These are phyloP conservation scores for Brachystomella parvula DNA, from an alignment of 1,140 invertebrate genomes.

Conservation along the genomic window DNA sequence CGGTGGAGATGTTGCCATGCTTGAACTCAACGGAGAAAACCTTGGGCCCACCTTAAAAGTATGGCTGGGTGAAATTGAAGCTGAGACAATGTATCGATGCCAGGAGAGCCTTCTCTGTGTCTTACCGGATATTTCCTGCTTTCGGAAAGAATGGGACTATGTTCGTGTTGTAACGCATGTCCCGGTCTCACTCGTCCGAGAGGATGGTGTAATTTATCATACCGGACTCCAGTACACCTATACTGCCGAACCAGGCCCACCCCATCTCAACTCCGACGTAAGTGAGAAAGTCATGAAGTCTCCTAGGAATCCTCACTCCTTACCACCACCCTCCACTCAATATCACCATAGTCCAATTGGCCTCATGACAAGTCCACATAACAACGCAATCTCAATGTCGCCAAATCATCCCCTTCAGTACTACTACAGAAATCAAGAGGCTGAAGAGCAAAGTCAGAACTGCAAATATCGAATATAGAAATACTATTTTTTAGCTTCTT, in stretches of 20 bases:
- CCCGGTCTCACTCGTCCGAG: slow-evolving; percentile 55
- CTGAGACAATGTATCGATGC: slow-evolving; percentile 59
- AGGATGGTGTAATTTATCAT: slow-evolving; percentile 60
- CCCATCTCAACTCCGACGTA: slow-evolving; percentile 17
- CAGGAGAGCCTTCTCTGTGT: slow-evolving; percentile 56
- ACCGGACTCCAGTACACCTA: slow-evolving; percentile 54
- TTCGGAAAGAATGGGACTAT: slow-evolving; percentile 53
- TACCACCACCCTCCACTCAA: no score
- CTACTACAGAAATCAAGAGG: neutral
- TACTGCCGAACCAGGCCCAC: slow-evolving; percentile 36
- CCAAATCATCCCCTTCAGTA: neutral
- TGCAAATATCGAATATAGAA: neutral
- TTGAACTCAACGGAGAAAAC: slow-evolving; percentile 57
- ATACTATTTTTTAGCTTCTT: no score
- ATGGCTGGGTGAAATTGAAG: slow-evolving; percentile 60
- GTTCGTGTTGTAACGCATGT: slow-evolving; percentile 55
- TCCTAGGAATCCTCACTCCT: slow-evolving; percentile 6
- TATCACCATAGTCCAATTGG: neutral
- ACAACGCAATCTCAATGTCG: slow-evolving; percentile 1
- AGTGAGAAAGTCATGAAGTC: slow-evolving; percentile 28
- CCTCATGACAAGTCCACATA: neutral
- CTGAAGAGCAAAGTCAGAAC: no score
- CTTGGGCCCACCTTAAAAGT: slow-evolving; percentile 55
- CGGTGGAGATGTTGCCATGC: slow-evolving; percentile 57
- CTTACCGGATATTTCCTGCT: slow-evolving; percentile 55